Percentiles rank a stretch among this genome's conserved stretches.
Evolutionary conservation across 2,113 vertebrate genomes (phyloP).

Genomic region (Tamias sibiricus): DNA sequence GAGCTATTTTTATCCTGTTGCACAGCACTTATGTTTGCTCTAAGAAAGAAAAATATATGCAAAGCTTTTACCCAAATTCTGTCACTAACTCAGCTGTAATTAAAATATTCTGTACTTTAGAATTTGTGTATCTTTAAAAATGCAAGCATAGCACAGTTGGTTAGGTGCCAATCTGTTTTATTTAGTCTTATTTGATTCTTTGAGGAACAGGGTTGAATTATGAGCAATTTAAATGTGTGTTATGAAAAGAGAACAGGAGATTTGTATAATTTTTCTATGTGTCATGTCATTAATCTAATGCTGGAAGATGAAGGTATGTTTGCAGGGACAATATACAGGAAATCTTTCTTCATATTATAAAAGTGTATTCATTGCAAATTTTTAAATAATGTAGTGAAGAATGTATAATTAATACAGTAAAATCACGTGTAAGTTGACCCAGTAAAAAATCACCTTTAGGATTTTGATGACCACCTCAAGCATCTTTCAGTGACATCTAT

Average conservation of each 20-base stretch:
- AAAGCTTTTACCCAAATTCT: constrained; percentile 39
- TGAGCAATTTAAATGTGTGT: constrained; percentile 41
- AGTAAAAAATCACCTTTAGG: not conserved
- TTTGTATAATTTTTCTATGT: not conserved
- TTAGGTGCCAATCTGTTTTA: constrained; percentile 30
- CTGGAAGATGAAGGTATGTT: not conserved
- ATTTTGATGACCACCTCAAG: constrained; percentile 2
- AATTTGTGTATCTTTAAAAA: constrained; percentile 32
- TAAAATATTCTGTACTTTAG: constrained; percentile 28
- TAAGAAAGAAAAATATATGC: constrained; percentile 48
- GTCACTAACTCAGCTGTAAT: constrained; percentile 35
- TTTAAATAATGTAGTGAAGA: not conserved
- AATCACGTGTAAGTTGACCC: not conserved
- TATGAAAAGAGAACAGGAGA: not conserved
- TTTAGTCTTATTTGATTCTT: constrained; percentile 51
- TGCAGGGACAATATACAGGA: not conserved
- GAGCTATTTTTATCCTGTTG: constrained; percentile 41
- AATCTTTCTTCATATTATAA: not conserved
- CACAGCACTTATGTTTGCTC: constrained; percentile 15
- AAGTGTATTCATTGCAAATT: not conserved
- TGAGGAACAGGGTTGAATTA: not conserved
- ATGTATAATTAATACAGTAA: not conserved
- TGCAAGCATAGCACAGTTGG: not conserved
- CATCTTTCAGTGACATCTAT: not conserved
- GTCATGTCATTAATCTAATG: not conserved